Conservation (phyloP, 2,888 invertebrate species). For the Ceratothoa steindachneri region DNA sequence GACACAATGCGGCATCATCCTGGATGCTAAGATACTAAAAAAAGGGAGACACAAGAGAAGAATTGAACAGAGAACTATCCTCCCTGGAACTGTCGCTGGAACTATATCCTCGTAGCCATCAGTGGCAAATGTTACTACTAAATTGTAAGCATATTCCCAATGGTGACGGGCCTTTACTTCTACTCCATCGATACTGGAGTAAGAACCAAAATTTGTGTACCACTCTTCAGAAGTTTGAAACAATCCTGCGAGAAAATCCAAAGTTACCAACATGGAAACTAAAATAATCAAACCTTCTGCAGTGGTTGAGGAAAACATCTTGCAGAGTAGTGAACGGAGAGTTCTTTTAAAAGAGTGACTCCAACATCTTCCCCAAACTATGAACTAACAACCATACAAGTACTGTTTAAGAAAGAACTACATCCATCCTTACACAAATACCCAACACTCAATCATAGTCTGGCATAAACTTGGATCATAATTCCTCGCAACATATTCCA, state of each 20-base stretch:
- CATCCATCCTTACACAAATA: conserved; percentile 1
- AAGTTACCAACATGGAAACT: background rate
- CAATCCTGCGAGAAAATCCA: background rate
- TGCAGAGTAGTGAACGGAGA: background rate
- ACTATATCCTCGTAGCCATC: background rate
- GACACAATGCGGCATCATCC: background rate
- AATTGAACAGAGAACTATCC: background rate
- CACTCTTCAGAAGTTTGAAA: background rate
- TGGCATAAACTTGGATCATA: background rate
- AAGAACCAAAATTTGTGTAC: background rate
- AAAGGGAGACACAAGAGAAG: background rate
- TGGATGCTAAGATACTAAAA: background rate
- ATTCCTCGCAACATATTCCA: background rate
- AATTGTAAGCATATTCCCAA: background rate
- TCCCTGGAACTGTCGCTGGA: background rate
- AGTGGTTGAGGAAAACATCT: background rate
- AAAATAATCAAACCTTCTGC: background rate
- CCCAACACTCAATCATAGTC: background rate
- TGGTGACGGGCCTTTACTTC: background rate
- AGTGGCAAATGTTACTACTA: conserved; percentile 3
- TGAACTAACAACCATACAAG: conserved; percentile 2
- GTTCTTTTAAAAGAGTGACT: background rate
- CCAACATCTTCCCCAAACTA: conserved; percentile 1
- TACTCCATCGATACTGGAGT: background rate
- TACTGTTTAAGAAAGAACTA: background rate